Evolutionary conservation across 2,113 vertebrate species (phyloP).

Genomic region (Cyphomyrus plagiostoma): DNA sequence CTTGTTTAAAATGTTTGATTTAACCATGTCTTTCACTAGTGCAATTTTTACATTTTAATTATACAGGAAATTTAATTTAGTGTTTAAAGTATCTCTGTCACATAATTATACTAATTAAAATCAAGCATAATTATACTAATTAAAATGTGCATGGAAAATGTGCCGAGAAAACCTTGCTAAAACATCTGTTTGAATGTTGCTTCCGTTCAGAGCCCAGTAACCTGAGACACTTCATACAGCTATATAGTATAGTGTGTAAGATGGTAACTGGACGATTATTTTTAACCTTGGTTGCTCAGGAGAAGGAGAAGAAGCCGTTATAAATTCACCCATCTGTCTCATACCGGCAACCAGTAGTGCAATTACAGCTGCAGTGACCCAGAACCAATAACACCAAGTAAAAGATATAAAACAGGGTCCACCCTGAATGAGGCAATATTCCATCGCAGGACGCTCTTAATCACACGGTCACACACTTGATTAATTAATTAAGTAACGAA

Average conservation of each 20-base stretch:
- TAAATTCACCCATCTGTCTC: not conserved
- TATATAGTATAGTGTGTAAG: not conserved
- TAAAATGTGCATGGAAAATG: not conserved
- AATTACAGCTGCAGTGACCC: not conserved
- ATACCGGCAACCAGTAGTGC: not conserved
- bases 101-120: slow-evolving; percentile 2
- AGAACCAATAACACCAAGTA: not conserved
- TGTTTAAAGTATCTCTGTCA: slow-evolving; percentile 6
- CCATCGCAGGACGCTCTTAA: not conserved
- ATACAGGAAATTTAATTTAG: not conserved
- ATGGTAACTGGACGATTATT: not conserved
- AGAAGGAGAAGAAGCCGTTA: not conserved
- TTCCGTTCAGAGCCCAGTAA: not conserved
- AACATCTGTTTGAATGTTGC: not conserved
- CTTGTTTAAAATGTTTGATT: not conserved
- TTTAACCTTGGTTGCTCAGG: slow-evolving; percentile 2
- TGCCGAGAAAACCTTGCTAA: not conserved
- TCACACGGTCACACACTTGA: not conserved
- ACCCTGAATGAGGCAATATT: not conserved
- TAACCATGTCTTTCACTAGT: not conserved
- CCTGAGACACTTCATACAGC: not conserved
- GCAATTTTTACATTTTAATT: not conserved
- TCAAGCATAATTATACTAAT: slow-evolving; percentile 1
- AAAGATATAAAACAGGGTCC: not conserved
- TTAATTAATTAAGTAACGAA: not conserved